Base-by-base conservation (phyloP, 92 coral and sea anemone genomes). In the Siderastrea radians region DNA sequence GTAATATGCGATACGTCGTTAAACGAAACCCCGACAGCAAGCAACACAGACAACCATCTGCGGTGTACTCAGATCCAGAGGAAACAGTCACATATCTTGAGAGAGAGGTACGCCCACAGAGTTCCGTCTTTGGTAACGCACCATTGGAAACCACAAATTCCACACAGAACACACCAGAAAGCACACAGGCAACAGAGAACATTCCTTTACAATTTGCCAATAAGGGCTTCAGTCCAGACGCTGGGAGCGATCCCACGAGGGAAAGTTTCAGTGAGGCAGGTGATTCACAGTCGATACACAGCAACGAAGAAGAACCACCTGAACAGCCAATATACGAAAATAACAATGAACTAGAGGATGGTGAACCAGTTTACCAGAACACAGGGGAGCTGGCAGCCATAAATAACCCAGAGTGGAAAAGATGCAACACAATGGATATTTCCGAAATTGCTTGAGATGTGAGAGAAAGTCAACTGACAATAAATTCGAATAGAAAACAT, bases 321-420 rank as follows among this genome's bases (percentile, higher is more conserved):
- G 86, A 54, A 43, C 55, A 68, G 16, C 55, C 54, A 55, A 47
- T 43, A 3, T 54, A 44, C 48, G 78, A 71, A 69, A 82, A 80
- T 70, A 67, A 57, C 51, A 16, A 38, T 5, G 63, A 6, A 1
- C 11, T 17, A 0, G 38, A 3, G 38, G 43, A 38, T 1, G 66
- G 69, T 47, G 86, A 82, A 3, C 47, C 84, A 10, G 7, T 82
- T 55, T 82, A 82, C 69, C 77, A 58, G 53, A 82, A 82, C 57
- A n/a, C 26, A 7, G 86, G 78, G 38, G 78, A 82, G 2, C 57
- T 71, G 1, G 55, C 68, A 9, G 1, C 9, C 48, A 43, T 47
- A 0, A 82, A 82, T 16, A 71, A 82, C 54, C 86, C 86, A 9
- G 86, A 82, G 7, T 8, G 17, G 19, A 5, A 19, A 6, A 71